Percentiles rank a stretch among this genome's conserved stretches.
Evolutionary conservation across 1,140 invertebrate species (phyloP).

Genomic region (Drosophila sechellia): DNA sequence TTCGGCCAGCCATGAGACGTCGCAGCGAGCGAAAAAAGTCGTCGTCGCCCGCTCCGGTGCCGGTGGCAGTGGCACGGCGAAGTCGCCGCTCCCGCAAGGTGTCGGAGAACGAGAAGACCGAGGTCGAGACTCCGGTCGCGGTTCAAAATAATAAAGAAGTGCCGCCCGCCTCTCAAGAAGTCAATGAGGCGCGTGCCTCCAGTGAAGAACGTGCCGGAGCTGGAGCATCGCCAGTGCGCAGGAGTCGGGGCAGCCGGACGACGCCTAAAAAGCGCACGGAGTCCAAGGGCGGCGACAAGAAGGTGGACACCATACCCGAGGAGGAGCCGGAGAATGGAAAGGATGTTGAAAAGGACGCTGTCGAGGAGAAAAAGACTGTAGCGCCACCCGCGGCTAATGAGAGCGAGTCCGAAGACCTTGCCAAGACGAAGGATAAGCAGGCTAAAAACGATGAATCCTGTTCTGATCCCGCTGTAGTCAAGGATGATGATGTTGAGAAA

Average conservation of each 20-base stretch:
- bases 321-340: constrained; percentile 65
- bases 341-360: constrained; percentile 4
- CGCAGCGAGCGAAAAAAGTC: constrained; percentile 82
- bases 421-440: constrained; percentile 8
- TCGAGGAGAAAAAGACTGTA: constrained; percentile 2
- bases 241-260: constrained; percentile 61
- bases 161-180: constrained; percentile 43
- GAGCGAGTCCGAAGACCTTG: constrained; percentile 1
- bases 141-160: constrained; percentile 31
- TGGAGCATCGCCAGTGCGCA: constrained; percentile 55
- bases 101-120: constrained; percentile 64
- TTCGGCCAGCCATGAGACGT: constrained; percentile 69
- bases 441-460: constrained; percentile 17
- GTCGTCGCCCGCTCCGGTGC: constrained; percentile 69
- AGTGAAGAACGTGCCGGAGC: constrained; percentile 58
- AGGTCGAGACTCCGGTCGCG: constrained; percentile 43
- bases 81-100: constrained; percentile 67
- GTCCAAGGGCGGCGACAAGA: constrained; percentile 46
- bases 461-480: constrained; percentile 2
- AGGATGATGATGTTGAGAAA: constrained; percentile 17
- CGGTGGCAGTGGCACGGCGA: constrained; percentile 58
- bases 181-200: constrained; percentile 55
- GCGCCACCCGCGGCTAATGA: background rate
- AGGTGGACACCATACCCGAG: constrained; percentile 72
- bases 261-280: constrained; percentile 66